Percentiles rank a stretch among this genome's conserved stretches.
Conservation (phyloP, 2,888 invertebrate species). For the Adelognathus sp. region DNA sequence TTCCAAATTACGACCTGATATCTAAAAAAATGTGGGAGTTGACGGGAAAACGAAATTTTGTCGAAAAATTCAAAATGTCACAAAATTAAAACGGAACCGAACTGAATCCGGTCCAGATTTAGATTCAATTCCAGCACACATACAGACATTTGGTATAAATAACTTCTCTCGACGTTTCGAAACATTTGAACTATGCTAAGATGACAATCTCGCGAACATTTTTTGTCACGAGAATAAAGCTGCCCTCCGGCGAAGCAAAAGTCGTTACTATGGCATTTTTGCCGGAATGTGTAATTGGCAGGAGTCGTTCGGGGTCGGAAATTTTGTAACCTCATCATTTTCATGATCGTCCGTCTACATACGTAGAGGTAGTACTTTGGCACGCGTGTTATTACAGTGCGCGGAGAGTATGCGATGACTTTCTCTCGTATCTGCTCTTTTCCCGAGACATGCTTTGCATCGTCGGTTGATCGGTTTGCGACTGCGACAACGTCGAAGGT, state of each 20-base stretch:
- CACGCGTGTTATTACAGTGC: background rate
- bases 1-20: no score
- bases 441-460: background rate
- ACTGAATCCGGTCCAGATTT: no score
- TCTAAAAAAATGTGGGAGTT: no score
- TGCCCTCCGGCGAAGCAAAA: background rate
- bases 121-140: no score
- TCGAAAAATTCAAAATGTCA: no score
- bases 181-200: no score
- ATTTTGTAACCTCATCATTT: background rate
- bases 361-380: background rate
- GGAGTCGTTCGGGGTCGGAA: background rate
- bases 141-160: no score
- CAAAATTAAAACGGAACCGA: no score
- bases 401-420: background rate
- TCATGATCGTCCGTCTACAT: background rate
- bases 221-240: background rate
- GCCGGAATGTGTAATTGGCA: background rate
- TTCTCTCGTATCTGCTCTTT: conserved; percentile 15
- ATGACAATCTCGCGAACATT: background rate
- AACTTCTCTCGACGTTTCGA: no score
- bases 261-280: background rate
- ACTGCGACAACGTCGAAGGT: conserved; percentile 12
- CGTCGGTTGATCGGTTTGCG: background rate
- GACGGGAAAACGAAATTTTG: no score